Conservation (phyloP, 2,888 invertebrate genomes). For the Julus scandinavius region DNA sequence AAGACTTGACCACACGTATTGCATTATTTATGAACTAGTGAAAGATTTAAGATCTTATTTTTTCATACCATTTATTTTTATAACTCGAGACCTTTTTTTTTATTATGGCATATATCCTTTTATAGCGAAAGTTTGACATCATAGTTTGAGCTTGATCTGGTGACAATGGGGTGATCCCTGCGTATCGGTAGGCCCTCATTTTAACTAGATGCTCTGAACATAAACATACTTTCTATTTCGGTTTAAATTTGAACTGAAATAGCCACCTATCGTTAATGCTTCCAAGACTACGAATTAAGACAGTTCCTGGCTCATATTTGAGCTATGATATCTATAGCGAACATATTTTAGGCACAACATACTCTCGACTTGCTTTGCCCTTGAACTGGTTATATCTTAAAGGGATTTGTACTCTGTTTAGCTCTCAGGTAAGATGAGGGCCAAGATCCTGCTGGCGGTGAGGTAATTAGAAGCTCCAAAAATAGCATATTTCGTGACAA, state of each 20-base stretch:
- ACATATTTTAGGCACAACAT: background rate
- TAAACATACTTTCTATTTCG: conserved; percentile 1
- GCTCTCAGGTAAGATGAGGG: conserved; percentile 31
- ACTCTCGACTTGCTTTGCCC: background rate
- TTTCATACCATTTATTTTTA: too few relatives aligned
- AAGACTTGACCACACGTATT: too few relatives aligned
- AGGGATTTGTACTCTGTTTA: conserved; percentile 7
- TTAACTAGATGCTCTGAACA: background rate
- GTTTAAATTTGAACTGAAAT: background rate
- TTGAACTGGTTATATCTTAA: conserved; percentile 17
- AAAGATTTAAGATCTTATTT: too few relatives aligned
- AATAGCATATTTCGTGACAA: background rate
- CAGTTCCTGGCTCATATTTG: background rate
- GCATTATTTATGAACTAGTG: too few relatives aligned
- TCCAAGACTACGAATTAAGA: background rate
- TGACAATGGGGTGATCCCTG: background rate
- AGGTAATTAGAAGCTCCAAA: background rate
- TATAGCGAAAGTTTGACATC: too few relatives aligned
- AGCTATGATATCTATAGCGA: background rate
- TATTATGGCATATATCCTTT: too few relatives aligned
- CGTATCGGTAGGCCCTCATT: background rate
- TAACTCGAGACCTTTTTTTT: too few relatives aligned
- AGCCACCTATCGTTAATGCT: conserved; percentile 4
- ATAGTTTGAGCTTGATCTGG: background rate
- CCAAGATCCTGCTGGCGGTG: background rate